Evolutionary conservation across 2,113 vertebrate genomes (phyloP).

Genomic region (Daboia siamensis): DNA sequence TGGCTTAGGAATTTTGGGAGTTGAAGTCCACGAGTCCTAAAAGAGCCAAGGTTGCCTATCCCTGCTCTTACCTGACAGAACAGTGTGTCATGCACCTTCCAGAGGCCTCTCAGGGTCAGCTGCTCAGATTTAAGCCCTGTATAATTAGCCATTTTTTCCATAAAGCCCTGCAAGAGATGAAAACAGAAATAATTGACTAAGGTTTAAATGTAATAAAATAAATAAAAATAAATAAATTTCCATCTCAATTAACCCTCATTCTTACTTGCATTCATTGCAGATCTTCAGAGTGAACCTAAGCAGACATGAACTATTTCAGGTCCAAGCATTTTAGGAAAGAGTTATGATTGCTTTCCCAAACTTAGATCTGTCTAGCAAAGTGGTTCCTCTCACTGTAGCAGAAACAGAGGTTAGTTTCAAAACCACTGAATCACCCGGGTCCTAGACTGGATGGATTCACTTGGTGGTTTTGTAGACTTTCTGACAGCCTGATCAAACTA

Average conservation of each 20-base stretch:
- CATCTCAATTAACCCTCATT: neutral
- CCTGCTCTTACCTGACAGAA: constrained; percentile 64
- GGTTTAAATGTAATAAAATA: too few species aligned
- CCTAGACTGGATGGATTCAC: neutral
- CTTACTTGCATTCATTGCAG: neutral
- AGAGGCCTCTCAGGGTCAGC: constrained; percentile 57
- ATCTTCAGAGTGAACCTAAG: neutral
- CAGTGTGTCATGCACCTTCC: constrained; percentile 61
- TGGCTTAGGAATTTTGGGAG: too few species aligned
- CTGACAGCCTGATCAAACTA: neutral
- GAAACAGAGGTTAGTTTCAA: neutral
- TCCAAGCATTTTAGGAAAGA: neutral
- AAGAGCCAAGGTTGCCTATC: too few species aligned
- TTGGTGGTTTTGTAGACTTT: neutral
- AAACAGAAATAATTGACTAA: neutral
- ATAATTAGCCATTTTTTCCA: constrained; percentile 60
- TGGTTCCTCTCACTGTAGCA: constrained; percentile 32
- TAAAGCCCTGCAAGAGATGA: constrained; percentile 49
- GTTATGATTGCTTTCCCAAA: neutral
- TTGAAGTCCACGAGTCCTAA: too few species aligned
- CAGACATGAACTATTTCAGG: neutral
- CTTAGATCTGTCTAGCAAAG: too few species aligned
- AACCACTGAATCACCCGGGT: neutral
- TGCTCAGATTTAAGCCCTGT: constrained; percentile 61
- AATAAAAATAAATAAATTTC: too few species aligned